Evolutionary conservation across 92 coral and sea anemone genomes (phyloP).

Genomic region (Palythoa grandiflora): DNA sequence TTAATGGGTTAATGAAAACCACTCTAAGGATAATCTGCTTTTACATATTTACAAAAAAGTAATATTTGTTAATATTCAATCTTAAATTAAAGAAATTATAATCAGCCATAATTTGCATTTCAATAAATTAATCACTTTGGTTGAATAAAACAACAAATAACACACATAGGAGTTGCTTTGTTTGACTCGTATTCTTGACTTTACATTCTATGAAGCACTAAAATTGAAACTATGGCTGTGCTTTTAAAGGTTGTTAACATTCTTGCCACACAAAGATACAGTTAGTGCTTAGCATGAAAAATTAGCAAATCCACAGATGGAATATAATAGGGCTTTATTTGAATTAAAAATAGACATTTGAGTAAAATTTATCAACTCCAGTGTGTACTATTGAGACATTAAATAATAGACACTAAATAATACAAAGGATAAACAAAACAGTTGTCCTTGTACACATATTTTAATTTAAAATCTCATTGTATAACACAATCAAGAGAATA

Average conservation of each 20-base stretch:
- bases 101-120: too few species aligned
- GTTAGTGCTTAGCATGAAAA: background rate
- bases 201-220: too few species aligned
- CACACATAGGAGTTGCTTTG: too few species aligned
- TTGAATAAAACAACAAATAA: too few species aligned
- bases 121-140: too few species aligned
- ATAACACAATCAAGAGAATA: background rate
- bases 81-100: too few species aligned
- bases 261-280: background rate
- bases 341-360: background rate
- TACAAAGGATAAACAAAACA: background rate
- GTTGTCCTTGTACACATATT: background rate
- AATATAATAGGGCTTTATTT: background rate
- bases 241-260: too few species aligned
- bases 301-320: background rate
- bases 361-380: background rate
- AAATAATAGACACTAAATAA: background rate
- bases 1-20: background rate
- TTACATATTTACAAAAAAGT: too few species aligned
- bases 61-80: too few species aligned
- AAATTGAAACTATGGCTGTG: too few species aligned
- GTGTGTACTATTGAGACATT: background rate
- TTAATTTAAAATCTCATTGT: background rate
- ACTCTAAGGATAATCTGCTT: too few species aligned
- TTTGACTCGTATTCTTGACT: too few species aligned